A percentile compares a stretch with the other conserved stretches of the same genome.
phyloP scores from a whole-genome alignment of 2,888 invertebrate species.

The Orthosia gothica region DNA sequence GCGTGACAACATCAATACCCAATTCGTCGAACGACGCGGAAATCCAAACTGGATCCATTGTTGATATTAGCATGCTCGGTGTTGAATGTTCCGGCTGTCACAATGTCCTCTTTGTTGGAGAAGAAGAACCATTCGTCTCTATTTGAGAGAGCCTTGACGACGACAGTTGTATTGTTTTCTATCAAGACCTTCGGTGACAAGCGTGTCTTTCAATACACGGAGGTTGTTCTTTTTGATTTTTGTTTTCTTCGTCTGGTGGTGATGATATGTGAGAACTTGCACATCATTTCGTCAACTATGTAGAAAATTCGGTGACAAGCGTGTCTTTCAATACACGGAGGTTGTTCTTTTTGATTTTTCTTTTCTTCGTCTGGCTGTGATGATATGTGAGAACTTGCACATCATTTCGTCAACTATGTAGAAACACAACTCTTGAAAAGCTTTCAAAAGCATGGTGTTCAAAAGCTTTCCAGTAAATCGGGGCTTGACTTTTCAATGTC shows the following conservation, averaged over 20 bases:
- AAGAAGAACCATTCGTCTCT: slow-evolving; percentile 71
- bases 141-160: slow-evolving; percentile 72
- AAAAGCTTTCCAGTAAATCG: slow-evolving; percentile 72
- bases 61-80: no score
- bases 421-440: slow-evolving; percentile 79
- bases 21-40: no score
- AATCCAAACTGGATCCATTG: no score
- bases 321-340: no score
- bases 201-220: no score
- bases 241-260: slow-evolving; percentile 78
- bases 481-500: slow-evolving; percentile 82
- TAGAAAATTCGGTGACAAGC: slow-evolving; percentile 71
- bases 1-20: no score
- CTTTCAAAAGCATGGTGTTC: slow-evolving; percentile 77
- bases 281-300: slow-evolving; percentile 84
- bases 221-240: no score
- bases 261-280: slow-evolving; percentile 84
- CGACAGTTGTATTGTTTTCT: slow-evolving; percentile 75
- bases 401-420: slow-evolving; percentile 84
- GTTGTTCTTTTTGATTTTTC: no score
- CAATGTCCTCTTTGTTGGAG: slow-evolving; percentile 79
- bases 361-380: slow-evolving; percentile 79
- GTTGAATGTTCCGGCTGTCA: slow-evolving; percentile 78
- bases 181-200: slow-evolving; percentile 75
- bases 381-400: slow-evolving; percentile 83